phyloP scores from a whole-genome alignment of 2,113 vertebrate genomes.

The Psephotus haematonotus region DNA sequence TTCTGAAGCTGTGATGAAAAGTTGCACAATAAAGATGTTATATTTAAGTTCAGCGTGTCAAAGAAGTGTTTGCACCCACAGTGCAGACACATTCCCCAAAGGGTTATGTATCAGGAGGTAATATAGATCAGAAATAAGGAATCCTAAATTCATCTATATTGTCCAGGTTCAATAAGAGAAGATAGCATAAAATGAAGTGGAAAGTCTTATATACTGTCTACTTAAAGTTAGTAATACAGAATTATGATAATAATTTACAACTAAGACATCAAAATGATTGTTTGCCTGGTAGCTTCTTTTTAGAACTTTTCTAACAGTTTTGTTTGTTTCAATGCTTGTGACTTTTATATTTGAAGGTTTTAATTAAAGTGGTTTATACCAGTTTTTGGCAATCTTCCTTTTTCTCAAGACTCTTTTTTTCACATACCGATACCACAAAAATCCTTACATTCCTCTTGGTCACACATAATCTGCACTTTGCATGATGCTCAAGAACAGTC shows the following conservation, averaged over 20 bases:
- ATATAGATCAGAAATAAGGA: neutral
- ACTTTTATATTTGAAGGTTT: conserved; percentile 53
- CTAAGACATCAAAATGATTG: neutral
- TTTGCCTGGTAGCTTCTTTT: neutral
- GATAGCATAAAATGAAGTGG: neutral
- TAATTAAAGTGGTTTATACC: conserved; percentile 66
- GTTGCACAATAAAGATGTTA: neutral
- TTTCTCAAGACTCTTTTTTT: neutral
- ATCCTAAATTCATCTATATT: neutral
- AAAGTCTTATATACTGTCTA: neutral
- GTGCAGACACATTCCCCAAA: neutral
- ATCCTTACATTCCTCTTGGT: neutral
- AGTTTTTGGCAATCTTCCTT: neutral
- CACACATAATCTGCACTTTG: rapidly evolving
- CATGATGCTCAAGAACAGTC: neutral
- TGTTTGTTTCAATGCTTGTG: neutral
- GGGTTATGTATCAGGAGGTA: neutral
- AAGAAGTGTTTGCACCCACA: neutral
- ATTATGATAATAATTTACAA: neutral
- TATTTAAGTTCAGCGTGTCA: neutral
- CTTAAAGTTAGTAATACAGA: neutral
- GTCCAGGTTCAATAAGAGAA: neutral
- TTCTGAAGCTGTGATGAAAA: neutral
- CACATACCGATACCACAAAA: rapidly evolving
- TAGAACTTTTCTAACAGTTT: neutral